phyloP scores from a whole-genome alignment of 2,113 vertebrate species.

The Tiliqua scincoides region DNA sequence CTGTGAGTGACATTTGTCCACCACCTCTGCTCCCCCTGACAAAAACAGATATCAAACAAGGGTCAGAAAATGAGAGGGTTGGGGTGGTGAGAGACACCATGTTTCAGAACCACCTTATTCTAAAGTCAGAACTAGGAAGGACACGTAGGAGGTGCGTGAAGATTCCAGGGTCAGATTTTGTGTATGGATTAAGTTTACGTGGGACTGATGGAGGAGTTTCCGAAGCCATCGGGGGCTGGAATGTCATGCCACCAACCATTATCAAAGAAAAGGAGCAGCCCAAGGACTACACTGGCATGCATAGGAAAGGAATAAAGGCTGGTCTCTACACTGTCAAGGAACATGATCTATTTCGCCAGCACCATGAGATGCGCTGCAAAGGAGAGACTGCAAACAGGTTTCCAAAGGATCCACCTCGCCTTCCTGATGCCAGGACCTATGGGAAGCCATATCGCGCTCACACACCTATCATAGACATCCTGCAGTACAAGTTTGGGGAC shows the following conservation, averaged over 20 bases:
- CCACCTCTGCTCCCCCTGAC: not conserved
- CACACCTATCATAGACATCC: slow-evolving; percentile 7
- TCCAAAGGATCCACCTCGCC: rapidly evolving
- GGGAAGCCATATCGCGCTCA: not conserved
- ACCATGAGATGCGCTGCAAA: rapidly evolving
- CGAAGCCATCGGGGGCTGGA: not conserved
- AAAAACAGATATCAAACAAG: not conserved
- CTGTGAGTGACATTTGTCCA: rapidly evolving
- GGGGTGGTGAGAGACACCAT: not conserved
- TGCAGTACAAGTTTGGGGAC: slow-evolving; percentile 32
- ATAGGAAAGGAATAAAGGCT: not conserved
- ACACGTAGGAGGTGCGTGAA: not conserved
- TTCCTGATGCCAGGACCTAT: rapidly evolving
- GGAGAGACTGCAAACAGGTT: rapidly evolving
- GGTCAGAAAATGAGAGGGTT: slow-evolving; percentile 6
- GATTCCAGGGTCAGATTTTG: not conserved
- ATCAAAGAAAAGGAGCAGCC: not conserved
- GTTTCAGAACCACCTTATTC: slow-evolving; percentile 22
- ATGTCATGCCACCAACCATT: rapidly evolving
- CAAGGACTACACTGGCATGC: rapidly evolving
- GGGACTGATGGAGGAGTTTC: not conserved
- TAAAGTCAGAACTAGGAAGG: not conserved
- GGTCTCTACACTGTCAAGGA: rapidly evolving
- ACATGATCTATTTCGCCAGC: rapidly evolving
- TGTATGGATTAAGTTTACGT: not conserved